Evolutionary conservation across 1,140 invertebrate species (phyloP).

Genomic region (Penaeus vannamei): DNA sequence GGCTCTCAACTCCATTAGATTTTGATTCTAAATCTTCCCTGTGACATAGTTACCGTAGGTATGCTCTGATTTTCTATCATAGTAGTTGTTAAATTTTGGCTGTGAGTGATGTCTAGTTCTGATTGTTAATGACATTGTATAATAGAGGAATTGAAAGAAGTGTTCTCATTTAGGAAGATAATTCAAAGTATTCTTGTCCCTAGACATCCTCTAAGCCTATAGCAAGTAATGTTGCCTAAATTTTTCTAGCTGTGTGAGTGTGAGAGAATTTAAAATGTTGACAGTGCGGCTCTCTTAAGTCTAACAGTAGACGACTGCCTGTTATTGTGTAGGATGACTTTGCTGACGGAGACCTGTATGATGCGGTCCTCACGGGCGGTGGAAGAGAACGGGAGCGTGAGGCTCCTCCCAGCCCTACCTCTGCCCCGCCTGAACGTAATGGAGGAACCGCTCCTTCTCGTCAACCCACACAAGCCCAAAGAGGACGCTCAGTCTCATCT

Average conservation of each 20-base stretch:
- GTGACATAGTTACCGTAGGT: constrained; percentile 48
- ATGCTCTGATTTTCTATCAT: constrained; percentile 20
- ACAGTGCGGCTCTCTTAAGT: constrained; percentile 45
- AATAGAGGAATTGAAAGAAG: neutral
- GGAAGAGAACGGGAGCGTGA: constrained; percentile 63
- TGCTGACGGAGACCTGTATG: constrained; percentile 68
- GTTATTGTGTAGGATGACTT: constrained; percentile 68
- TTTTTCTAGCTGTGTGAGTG: constrained; percentile 13
- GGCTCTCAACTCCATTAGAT: constrained; percentile 38
- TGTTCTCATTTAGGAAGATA: neutral
- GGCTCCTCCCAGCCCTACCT: constrained; percentile 57
- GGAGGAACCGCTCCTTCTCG: constrained; percentile 52
- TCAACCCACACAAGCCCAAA: constrained; percentile 28
- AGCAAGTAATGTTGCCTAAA: constrained; percentile 27
- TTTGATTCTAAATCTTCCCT: constrained; percentile 33
- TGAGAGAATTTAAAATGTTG: constrained; percentile 43
- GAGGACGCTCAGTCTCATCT: constrained; percentile 56
- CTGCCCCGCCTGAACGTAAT: constrained; percentile 58
- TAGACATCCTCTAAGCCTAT: constrained; percentile 61
- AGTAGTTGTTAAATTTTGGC: constrained; percentile 39
- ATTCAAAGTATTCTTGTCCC: constrained; percentile 28
- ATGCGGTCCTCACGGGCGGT: constrained; percentile 68
- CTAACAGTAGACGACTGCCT: constrained; percentile 55
- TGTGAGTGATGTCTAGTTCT: constrained; percentile 57
- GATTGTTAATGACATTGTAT: constrained; percentile 20